Evolutionary conservation across 1,140 invertebrate genomes (phyloP), one percentile per base, ranked within the genome.

Genomic region (Lordiphosa collinella): DNA sequence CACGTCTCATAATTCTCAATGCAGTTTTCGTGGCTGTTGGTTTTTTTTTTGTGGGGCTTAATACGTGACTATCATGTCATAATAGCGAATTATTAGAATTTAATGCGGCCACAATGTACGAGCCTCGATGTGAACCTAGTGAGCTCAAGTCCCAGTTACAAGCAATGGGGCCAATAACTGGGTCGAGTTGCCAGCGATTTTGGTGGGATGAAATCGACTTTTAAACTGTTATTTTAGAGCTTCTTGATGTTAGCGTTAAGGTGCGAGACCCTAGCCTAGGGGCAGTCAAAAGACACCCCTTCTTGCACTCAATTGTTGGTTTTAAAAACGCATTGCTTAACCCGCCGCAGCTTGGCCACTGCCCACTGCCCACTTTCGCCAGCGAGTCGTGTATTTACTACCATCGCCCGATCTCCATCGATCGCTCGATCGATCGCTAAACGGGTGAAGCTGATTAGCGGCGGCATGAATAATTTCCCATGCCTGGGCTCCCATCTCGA

Each of bases 61-160:
- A 82, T 82, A 84, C 78, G 78, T 82, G 79, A 82, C 72, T 82
- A 82, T 78, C 78, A 82, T 84, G 76, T 82, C 76, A 82, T 82
- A 82, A 82, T 76, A 82, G 72, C 76, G 78, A 84, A 76, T 84
- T 82, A 82, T 82, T 82, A 82, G 78, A 84, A 84, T 84, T 84
- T 82, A 84, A 82, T 84, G 66, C 78, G 63, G 63, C 57, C 63
- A 58, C 46, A 57, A 47, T 49, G 34, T 18, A 44, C 41, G 41
- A 43, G 60, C 48, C 44, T 50, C 36, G 32, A 36, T 48, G 50
- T 70, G 67, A 56, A 50, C 51, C 51, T 40, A 11, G 48, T 11
- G 25, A 41, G 40, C 32, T 32, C n/a, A 18, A 14, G 18, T 44
- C 35, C 14, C 35, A 35, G 36, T 12, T 35, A n/a, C 10, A 48